A percentile compares a stretch with the other conserved stretches of the same genome.
Conservation (phyloP, 1,140 invertebrate species). For the Aphaenogaster rudis region DNA sequence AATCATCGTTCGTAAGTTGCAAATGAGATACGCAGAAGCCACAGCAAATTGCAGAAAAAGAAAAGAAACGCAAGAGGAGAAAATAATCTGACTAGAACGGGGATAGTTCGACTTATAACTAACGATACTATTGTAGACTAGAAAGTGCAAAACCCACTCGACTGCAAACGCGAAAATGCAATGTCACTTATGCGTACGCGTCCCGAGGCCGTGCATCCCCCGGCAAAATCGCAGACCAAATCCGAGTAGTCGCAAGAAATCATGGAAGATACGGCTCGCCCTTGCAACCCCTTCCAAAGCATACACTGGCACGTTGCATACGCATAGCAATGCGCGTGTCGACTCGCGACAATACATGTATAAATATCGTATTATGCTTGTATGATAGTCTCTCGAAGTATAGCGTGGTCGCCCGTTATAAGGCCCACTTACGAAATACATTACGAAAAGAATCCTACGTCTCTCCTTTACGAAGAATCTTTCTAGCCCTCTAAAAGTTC, state of each 20-base stretch:
- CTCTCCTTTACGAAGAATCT: constrained; percentile 10
- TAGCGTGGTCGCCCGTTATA: neutral
- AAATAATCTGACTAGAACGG: constrained; percentile 68
- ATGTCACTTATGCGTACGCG: neutral
- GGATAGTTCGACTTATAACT: constrained; percentile 40
- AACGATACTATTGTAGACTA: constrained; percentile 66
- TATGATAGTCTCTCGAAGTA: constrained; percentile 31
- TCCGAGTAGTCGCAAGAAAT: constrained; percentile 11
- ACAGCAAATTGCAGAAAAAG: neutral
- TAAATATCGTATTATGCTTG: constrained; percentile 33
- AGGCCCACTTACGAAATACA: constrained; percentile 25
- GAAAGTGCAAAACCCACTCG: constrained; percentile 54
- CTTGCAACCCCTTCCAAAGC: constrained; percentile 15
- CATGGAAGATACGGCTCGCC: constrained; percentile 47
- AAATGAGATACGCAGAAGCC: constrained; percentile 2
- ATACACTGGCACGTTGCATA: constrained; percentile 18
- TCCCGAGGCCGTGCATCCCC: neutral
- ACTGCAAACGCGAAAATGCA: constrained; percentile 12
- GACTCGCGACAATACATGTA: constrained; percentile 26
- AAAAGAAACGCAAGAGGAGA: constrained; percentile 8
- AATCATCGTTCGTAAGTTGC: neutral
- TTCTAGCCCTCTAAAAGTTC: constrained; percentile 44
- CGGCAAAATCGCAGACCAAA: constrained; percentile 26
- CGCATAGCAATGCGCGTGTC: neutral
- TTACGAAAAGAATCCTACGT: constrained; percentile 1